Conservation (phyloP, 2,888 invertebrate genomes). For the Xestia rhomboidea region DNA sequence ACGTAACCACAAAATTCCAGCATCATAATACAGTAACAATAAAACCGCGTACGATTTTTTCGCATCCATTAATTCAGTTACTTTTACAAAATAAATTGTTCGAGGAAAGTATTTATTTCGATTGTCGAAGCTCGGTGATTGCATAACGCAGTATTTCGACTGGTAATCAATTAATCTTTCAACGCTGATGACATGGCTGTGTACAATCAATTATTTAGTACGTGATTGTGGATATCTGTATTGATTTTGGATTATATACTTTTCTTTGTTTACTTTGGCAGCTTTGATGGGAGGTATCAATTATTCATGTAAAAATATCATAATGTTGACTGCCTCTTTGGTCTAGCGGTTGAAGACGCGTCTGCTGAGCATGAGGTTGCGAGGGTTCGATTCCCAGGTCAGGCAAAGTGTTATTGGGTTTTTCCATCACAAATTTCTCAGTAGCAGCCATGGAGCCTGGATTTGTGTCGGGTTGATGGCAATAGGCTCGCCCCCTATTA, state of each 20-base stretch:
- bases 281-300: not conserved
- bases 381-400: too few relatives aligned
- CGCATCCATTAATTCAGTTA: constrained; percentile 47
- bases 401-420: too few relatives aligned
- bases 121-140: constrained; percentile 55
- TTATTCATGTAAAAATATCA: not conserved
- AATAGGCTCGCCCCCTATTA: too few relatives aligned
- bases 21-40: constrained; percentile 3
- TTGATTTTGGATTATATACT: constrained; percentile 13
- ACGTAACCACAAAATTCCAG: constrained; percentile 16
- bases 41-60: constrained; percentile 31
- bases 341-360: not conserved
- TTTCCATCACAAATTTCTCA: too few relatives aligned
- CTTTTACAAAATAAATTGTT: constrained; percentile 58
- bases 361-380: too few relatives aligned
- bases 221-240: constrained; percentile 10
- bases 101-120: constrained; percentile 53
- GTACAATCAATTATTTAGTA: constrained; percentile 51
- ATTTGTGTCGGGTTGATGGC: too few relatives aligned
- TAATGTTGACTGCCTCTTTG: not conserved
- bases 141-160: constrained; percentile 51
- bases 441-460: too few relatives aligned
- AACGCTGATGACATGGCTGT: constrained; percentile 44
- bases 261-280: constrained; percentile 17
- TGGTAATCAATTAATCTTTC: constrained; percentile 65